These are phyloP conservation scores for Timandra comae DNA, from an alignment of 2,888 invertebrate species.

Conservation along the genomic window DNA sequence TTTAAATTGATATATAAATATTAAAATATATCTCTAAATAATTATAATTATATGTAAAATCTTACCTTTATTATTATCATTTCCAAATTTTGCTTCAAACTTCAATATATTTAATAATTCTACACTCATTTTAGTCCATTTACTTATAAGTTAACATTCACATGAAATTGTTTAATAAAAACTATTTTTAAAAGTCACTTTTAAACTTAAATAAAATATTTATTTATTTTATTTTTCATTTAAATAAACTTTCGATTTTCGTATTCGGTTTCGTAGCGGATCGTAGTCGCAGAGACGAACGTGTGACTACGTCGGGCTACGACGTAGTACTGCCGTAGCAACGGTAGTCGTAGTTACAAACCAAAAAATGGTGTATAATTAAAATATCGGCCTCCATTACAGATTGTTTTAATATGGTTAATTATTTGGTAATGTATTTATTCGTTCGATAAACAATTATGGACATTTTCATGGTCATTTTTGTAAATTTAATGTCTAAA, in stretches of 20 bases:
- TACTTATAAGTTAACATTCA: conserved; percentile 22
- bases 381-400: too few relatives aligned
- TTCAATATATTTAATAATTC: conserved; percentile 47
- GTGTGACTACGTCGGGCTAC: conserved; percentile 60
- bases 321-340: conserved; percentile 61
- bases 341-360: conserved; percentile 16
- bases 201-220: too few relatives aligned
- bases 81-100: conserved; percentile 41
- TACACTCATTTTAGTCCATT: conserved; percentile 55
- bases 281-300: conserved; percentile 26
- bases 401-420: too few relatives aligned
- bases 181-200: too few relatives aligned
- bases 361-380: too few relatives aligned
- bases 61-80: conserved; percentile 43
- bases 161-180: conserved; percentile 3
- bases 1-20: not conserved
- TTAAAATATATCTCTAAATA: not conserved
- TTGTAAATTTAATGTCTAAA: too few relatives aligned
- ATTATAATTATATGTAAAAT: conserved; percentile 7
- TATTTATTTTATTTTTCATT: too few relatives aligned
- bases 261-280: conserved; percentile 22
- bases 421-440: too few relatives aligned
- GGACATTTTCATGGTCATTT: too few relatives aligned
- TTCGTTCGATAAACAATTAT: too few relatives aligned
- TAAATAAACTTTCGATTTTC: conserved; percentile 26